Percentiles rank a stretch among this genome's conserved stretches.
Evolutionary conservation across 2,797 vertebrate species (phyloP).

Genomic region (Coranthus polyacanthus): DNA sequence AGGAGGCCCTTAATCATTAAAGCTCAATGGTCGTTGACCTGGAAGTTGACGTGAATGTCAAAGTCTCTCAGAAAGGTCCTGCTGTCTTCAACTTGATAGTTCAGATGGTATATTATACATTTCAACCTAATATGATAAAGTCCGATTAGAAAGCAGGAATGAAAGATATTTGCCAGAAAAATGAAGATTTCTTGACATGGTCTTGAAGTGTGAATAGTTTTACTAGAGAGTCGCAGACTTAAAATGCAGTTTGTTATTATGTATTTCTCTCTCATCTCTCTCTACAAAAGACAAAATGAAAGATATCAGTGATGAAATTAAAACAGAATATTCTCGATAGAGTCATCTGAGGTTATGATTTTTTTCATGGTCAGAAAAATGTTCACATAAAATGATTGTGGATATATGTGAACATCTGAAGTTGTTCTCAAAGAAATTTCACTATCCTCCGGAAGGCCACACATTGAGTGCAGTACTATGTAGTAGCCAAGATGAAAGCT

Average conservation of each 20-base stretch:
- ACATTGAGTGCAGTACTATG: constrained; percentile 57
- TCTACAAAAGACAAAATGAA: constrained; percentile 3
- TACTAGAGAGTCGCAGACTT: not conserved
- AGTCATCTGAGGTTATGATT: not conserved
- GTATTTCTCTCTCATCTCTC: constrained; percentile 7
- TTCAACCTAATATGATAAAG: constrained; percentile 14
- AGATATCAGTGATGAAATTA: not conserved
- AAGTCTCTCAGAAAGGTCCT: constrained; percentile 76
- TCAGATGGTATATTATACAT: constrained; percentile 48
- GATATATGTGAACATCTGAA: constrained; percentile 35
- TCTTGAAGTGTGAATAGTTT: constrained; percentile 32
- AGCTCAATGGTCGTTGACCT: constrained; percentile 83
- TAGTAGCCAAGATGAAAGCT: constrained; percentile 83
- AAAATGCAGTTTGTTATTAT: not conserved
- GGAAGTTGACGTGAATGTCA: constrained; percentile 83
- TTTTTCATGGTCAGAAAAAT: not conserved
- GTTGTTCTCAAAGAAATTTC: constrained; percentile 36
- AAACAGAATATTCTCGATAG: not conserved
- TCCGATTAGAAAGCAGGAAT: constrained; percentile 26
- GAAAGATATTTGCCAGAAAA: constrained; percentile 8
- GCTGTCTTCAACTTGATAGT: constrained; percentile 72
- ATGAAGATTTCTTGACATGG: not conserved
- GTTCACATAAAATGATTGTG: not conserved
- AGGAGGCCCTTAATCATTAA: constrained; percentile 78
- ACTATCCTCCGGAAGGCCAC: constrained; percentile 43